Evolutionary conservation across 2,113 vertebrate species (phyloP).

Genomic region (Falco punctatus): DNA sequence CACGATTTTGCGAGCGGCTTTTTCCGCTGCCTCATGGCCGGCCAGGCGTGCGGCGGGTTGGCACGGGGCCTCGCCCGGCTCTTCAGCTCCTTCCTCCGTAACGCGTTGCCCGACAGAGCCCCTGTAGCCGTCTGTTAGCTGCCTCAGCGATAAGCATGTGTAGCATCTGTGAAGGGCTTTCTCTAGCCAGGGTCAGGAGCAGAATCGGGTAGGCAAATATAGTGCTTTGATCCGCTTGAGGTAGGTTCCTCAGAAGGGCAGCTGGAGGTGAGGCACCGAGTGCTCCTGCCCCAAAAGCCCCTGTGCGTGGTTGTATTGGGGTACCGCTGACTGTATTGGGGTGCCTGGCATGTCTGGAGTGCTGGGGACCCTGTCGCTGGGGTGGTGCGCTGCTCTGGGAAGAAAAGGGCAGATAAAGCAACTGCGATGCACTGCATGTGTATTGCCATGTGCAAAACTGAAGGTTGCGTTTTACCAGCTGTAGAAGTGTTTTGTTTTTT

Average conservation of each 20-base stretch:
- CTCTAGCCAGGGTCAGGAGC: background rate
- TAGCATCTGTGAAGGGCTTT: background rate
- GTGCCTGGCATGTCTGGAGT: accelerated
- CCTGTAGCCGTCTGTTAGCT: accelerated
- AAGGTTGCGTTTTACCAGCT: background rate
- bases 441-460: accelerated
- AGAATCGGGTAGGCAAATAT: accelerated
- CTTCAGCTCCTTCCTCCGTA: background rate
- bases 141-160: accelerated
- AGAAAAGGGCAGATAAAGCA: background rate
- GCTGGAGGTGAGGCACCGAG: background rate
- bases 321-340: accelerated
- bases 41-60: background rate
- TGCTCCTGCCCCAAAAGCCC: accelerated
- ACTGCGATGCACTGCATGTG: accelerated
- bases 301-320: accelerated
- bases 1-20: background rate
- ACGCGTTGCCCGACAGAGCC: background rate
- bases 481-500: too few relatives aligned
- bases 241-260: accelerated
- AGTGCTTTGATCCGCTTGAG: background rate
- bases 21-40: background rate
- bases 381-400: accelerated
- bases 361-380: accelerated
- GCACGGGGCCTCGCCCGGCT: background rate